A percentile compares a stretch with the other conserved stretches of the same genome.
These are phyloP conservation scores for Otus sunia DNA, from an alignment of 2,113 vertebrate genomes.

Conservation along the genomic window DNA sequence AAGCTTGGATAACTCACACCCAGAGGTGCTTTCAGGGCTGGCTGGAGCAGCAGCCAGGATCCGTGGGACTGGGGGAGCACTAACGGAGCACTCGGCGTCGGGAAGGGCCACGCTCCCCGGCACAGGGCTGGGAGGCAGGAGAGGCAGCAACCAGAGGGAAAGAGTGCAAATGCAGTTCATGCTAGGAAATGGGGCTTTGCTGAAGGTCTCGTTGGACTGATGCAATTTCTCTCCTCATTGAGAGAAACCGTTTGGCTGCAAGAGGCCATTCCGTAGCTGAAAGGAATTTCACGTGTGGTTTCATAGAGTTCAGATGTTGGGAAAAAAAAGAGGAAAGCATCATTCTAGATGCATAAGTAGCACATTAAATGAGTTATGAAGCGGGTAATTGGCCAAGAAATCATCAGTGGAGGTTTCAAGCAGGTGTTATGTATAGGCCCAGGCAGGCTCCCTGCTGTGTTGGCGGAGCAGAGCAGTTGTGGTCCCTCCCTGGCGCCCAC, in stretches of 20 bases:
- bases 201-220: not conserved
- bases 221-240: not conserved
- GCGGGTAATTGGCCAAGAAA: not conserved
- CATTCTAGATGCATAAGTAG: not conserved
- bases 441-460: not conserved
- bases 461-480: fast-evolving
- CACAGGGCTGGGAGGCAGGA: not conserved
- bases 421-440: not conserved
- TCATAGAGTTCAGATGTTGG: not conserved
- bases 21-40: not conserved
- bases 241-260: not conserved
- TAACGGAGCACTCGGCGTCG: fast-evolving
- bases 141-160: not conserved
- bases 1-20: constrained; percentile 10
- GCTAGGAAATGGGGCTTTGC: not conserved
- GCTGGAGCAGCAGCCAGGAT: not conserved
- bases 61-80: not conserved
- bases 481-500: not conserved
- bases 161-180: not conserved
- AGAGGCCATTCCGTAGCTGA: not conserved
- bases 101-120: fast-evolving
- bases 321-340: not conserved
- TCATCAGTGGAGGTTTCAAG: not conserved
- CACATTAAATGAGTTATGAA: not conserved
- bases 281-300: not conserved